phyloP scores from a whole-genome alignment of 2,113 vertebrate species.

The Pipa parva region DNA sequence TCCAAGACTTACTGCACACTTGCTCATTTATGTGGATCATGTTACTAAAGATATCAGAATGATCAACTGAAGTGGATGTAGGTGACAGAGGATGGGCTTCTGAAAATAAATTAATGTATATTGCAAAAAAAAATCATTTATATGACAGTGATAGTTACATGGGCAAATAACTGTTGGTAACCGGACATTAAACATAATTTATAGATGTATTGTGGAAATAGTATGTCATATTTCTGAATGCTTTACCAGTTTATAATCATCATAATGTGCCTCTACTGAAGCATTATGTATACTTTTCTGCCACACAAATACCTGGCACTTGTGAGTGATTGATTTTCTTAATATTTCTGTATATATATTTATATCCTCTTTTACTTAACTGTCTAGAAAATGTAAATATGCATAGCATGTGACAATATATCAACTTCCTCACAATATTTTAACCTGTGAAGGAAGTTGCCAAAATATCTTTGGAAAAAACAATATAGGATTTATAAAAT shows the following conservation, averaged over 20 bases:
- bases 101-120: too few species aligned
- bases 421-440: constrained; percentile 30
- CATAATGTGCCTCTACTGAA: constrained; percentile 30
- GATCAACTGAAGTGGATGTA: too few species aligned
- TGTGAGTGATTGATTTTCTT: neutral
- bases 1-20: too few species aligned
- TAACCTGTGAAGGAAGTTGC: constrained; percentile 30
- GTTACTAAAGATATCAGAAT: too few species aligned
- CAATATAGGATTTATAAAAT: constrained; percentile 17
- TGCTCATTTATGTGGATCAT: too few species aligned
- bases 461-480: neutral
- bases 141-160: too few species aligned
- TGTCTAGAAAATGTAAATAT: constrained; percentile 26
- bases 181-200: too few species aligned
- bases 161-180: too few species aligned
- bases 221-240: constrained; percentile 7
- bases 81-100: too few species aligned
- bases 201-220: neutral
- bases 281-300: constrained; percentile 10
- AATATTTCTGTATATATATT: constrained; percentile 18
- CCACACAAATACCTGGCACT: constrained; percentile 17
- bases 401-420: constrained; percentile 11
- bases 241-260: constrained; percentile 2
- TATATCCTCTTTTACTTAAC: constrained; percentile 8
- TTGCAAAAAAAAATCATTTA: too few species aligned